phyloP scores from a whole-genome alignment of 2,888 invertebrate genomes.

The Drosophila meridionalis region DNA sequence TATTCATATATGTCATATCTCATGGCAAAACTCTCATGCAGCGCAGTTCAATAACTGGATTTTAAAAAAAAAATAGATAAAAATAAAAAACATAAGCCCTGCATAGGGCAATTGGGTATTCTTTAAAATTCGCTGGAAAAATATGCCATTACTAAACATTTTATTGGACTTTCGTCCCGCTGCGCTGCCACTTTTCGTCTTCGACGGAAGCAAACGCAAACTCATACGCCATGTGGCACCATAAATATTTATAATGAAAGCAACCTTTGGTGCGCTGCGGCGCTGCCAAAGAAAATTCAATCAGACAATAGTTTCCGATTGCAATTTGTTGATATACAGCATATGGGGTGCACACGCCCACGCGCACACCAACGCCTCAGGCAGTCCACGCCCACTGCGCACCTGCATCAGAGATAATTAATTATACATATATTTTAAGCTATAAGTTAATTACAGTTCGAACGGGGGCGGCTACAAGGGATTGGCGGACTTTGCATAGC shows the following conservation, averaged over 20 bases:
- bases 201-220: constrained; percentile 1
- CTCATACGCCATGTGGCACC: constrained; percentile 47
- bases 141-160: constrained; percentile 1
- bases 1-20: too few relatives aligned
- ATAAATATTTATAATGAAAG: constrained; percentile 34
- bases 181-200: constrained; percentile 1
- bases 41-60: too few relatives aligned
- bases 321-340: constrained; percentile 35
- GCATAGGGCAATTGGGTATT: background rate
- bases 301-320: constrained; percentile 49
- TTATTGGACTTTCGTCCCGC: background rate
- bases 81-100: background rate
- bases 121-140: constrained; percentile 1
- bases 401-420: constrained; percentile 27
- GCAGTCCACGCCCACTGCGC: background rate
- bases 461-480: background rate
- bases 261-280: constrained; percentile 10
- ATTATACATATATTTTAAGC: constrained; percentile 20
- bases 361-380: background rate
- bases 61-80: background rate
- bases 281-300: constrained; percentile 42
- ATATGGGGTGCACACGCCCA: background rate
- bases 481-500: background rate
- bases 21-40: too few relatives aligned
- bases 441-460: constrained; percentile 26